A percentile compares a stretch with the other conserved stretches of the same genome.
These are phyloP conservation scores for Sarcophaga variegata DNA, from an alignment of 2,888 invertebrate species.

Conservation along the genomic window DNA sequence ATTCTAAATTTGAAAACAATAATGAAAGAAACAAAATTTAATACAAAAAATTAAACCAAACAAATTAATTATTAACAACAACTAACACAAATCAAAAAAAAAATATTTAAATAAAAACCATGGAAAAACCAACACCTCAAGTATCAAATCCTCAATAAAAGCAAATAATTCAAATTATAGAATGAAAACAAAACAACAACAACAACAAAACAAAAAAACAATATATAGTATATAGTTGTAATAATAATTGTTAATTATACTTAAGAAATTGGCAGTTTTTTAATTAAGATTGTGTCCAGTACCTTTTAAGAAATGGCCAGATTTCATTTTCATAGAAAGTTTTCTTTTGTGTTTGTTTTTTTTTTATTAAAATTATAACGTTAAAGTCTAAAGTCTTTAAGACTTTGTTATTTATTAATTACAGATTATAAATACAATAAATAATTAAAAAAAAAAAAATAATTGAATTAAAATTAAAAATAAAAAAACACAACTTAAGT, in stretches of 20 bases:
- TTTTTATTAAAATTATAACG: constrained; percentile 49
- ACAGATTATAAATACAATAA: too few species aligned
- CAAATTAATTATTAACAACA: constrained; percentile 1
- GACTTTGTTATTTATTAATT: constrained; percentile 57
- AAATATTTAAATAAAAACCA: constrained; percentile 3
- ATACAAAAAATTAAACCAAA: constrained; percentile 1
- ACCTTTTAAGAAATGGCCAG: constrained; percentile 22
- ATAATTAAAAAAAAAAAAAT: constrained; percentile 29
- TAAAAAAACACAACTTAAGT: constrained; percentile 15
- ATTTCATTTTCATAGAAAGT: constrained; percentile 24
- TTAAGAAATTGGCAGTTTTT: constrained; percentile 35
- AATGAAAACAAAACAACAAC: constrained; percentile 25
- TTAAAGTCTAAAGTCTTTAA: constrained; percentile 56
- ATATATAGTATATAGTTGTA: background rate
- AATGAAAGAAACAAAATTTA: constrained; percentile 9
- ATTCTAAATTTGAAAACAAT: background rate
- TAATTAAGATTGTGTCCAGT: constrained; percentile 25
- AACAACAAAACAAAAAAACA: too few species aligned
- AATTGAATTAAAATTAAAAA: constrained; percentile 19
- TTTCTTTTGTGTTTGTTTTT: constrained; percentile 15
- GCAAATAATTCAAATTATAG: constrained; percentile 29
- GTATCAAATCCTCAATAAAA: constrained; percentile 31
- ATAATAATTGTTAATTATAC: constrained; percentile 54
- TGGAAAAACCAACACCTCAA: constrained; percentile 1
- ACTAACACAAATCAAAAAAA: constrained; percentile 16